Percentiles rank a stretch among this genome's conserved stretches.
Conservation (phyloP, 2,888 invertebrate genomes). For the Drosophila yooni region DNA sequence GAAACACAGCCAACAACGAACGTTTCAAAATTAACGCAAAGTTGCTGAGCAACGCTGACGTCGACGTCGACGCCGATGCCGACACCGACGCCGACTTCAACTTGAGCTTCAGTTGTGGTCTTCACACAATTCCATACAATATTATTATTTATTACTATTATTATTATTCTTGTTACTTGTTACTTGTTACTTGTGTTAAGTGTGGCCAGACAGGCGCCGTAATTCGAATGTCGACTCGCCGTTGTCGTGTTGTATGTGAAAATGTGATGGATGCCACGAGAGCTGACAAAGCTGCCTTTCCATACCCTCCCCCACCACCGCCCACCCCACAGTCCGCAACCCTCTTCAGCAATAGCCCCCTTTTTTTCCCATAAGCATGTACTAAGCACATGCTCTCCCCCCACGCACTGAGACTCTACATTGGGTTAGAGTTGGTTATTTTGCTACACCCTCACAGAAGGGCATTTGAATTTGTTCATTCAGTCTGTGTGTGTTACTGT, state of each 20-base stretch:
- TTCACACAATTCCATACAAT: constrained; percentile 74
- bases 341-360: not conserved
- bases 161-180: constrained; percentile 31
- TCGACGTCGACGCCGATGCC: constrained; percentile 2
- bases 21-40: constrained; percentile 74
- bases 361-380: not conserved
- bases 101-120: constrained; percentile 34
- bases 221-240: constrained; percentile 27
- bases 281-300: not conserved
- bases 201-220: constrained; percentile 69
- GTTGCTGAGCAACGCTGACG: constrained; percentile 70
- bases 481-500: not conserved
- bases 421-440: constrained; percentile 29
- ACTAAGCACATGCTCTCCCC: constrained; percentile 21
- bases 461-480: not conserved
- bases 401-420: constrained; percentile 16
- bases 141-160: constrained; percentile 29
- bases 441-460: not conserved
- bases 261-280: constrained; percentile 42
- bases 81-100: constrained; percentile 18
- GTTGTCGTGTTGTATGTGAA: constrained; percentile 14
- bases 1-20: constrained; percentile 46
- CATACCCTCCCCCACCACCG: rapidly evolving
- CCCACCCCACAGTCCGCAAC: rapidly evolving
- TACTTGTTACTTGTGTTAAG: constrained; percentile 51